phyloP scores from a whole-genome alignment of 2,888 invertebrate genomes.

The Lasioglossum morio region DNA sequence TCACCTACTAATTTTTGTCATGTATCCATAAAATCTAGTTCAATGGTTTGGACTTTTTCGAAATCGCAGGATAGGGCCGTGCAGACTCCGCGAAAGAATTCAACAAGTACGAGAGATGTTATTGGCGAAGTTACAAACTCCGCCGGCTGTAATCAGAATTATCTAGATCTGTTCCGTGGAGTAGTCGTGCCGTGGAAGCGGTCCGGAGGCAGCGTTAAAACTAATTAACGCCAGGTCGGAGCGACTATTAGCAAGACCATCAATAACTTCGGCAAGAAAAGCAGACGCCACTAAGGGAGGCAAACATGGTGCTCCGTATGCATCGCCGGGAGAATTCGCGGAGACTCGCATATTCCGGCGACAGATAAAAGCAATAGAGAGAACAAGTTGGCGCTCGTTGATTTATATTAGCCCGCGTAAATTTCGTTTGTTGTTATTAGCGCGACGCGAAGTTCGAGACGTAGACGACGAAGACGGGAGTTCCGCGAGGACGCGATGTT shows the following conservation, averaged over 20 bases:
- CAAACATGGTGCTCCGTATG: neutral
- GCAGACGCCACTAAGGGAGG: neutral
- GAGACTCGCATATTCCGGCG: neutral
- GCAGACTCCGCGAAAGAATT: neutral
- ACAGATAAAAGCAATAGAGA: conserved; percentile 22
- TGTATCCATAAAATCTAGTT: too few species aligned
- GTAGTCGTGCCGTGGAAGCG: neutral
- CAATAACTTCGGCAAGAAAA: conserved; percentile 17
- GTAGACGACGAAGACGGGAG: neutral
- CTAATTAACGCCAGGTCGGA: conserved; percentile 19
- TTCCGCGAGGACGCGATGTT: neutral
- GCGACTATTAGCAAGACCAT: conserved; percentile 12
- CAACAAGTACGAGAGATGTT: conserved; percentile 9
- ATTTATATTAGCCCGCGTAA: conserved; percentile 29
- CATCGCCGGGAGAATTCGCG: neutral
- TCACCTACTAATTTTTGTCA: too few species aligned
- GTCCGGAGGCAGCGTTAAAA: conserved; percentile 2
- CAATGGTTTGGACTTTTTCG: too few species aligned
- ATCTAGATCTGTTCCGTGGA: conserved; percentile 1
- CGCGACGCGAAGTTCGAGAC: conserved; percentile 34
- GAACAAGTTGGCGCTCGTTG: neutral
- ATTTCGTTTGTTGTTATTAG: conserved; percentile 41
- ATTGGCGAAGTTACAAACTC: conserved; percentile 17
- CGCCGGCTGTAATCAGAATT: conserved; percentile 7
- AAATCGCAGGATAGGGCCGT: neutral